Evolutionary conservation across 2,888 invertebrate genomes (phyloP).

Genomic region (Drosophila nr. perissopoda): DNA sequence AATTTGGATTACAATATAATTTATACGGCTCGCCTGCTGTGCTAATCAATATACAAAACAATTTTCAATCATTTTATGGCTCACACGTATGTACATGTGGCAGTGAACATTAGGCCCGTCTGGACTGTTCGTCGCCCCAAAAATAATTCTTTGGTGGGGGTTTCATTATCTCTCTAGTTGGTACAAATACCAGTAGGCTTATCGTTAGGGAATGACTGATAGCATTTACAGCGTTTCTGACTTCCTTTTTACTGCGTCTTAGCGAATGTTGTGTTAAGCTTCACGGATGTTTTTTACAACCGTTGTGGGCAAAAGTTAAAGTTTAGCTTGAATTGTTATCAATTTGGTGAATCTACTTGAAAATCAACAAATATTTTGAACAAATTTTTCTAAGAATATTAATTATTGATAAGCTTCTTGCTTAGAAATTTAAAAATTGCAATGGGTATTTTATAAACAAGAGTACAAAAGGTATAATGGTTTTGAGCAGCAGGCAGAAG

Average conservation of each 20-base stretch:
- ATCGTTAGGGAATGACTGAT: slow-evolving; percentile 36
- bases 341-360: neutral
- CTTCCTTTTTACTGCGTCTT: slow-evolving; percentile 23
- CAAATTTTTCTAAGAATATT: neutral
- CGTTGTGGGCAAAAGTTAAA: neutral
- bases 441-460: neutral
- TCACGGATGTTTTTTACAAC: neutral
- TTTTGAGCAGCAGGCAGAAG: neutral
- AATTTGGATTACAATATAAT: slow-evolving; percentile 72
- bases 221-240: slow-evolving; percentile 11
- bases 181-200: slow-evolving; percentile 20
- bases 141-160: slow-evolving; percentile 22
- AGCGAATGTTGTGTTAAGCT: slow-evolving; percentile 9
- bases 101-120: slow-evolving; percentile 58
- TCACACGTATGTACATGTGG: neutral
- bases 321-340: neutral
- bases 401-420: neutral
- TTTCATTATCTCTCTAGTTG: slow-evolving; percentile 40
- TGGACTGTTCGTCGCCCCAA: slow-evolving; percentile 10
- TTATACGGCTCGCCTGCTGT: slow-evolving; percentile 31
- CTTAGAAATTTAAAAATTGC: neutral
- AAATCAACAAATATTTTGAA: neutral
- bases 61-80: slow-evolving; percentile 35
- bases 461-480: neutral
- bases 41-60: slow-evolving; percentile 55